Conservation (phyloP, 2,113 vertebrate species). For the rat (Rattus norvegicus) region GRCr8 NC_086023.1:124134501-124135000, state of each 20-base stretch:
- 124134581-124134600: not conserved
- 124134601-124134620: not conserved
- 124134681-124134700: not conserved
- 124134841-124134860: not conserved
- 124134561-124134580: not conserved
- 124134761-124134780: not conserved
- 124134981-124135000: not conserved
- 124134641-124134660: not conserved
- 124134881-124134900: not conserved
- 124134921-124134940: not conserved
- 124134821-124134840: not conserved
- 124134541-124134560: not conserved
- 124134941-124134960: not conserved
- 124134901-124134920: not conserved
- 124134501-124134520: not conserved
- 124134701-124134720: not conserved
- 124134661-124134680: not conserved
- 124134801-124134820: not conserved
- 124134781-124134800: not conserved
- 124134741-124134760: not conserved
- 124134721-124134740: not conserved
- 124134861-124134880: not conserved
- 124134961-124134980: not conserved
- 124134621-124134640: not conserved
- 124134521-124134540: not conserved